Conservation (phyloP, 2,888 invertebrate genomes). For the Seira ritae region DNA sequence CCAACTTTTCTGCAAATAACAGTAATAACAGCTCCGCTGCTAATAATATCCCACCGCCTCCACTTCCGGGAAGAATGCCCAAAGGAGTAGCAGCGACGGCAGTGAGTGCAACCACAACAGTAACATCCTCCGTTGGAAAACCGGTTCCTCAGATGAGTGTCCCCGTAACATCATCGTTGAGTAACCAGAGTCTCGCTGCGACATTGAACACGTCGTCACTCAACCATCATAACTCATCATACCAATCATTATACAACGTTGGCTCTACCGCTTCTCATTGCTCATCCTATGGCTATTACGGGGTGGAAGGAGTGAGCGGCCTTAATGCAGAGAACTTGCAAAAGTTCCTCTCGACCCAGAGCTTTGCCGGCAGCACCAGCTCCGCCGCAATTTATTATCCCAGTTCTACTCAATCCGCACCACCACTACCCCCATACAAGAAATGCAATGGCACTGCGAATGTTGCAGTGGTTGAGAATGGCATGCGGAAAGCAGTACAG, state of each 20-base stretch:
- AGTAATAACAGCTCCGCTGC: not conserved
- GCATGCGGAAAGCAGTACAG: constrained; percentile 72
- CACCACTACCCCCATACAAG: constrained; percentile 72
- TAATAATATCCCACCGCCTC: constrained; percentile 48
- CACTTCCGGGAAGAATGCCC: constrained; percentile 48
- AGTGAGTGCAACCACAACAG: constrained; percentile 20
- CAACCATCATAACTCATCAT: constrained; percentile 68
- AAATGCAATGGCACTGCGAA: constrained; percentile 60
- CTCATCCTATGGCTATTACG: constrained; percentile 71
- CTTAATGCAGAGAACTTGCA: constrained; percentile 71
- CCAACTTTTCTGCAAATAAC: not conserved
- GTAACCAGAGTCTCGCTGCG: constrained; percentile 61
- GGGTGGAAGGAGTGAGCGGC: constrained; percentile 54
- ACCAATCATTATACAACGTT: constrained; percentile 70
- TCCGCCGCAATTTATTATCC: constrained; percentile 71
- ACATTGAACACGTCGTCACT: constrained; percentile 63
- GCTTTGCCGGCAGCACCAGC: constrained; percentile 63
- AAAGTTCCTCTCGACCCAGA: constrained; percentile 71
- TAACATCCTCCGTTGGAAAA: constrained; percentile 47
- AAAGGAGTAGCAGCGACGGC: constrained; percentile 33
- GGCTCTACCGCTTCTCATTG: constrained; percentile 70
- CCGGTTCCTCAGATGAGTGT: constrained; percentile 49
- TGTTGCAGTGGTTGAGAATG: constrained; percentile 72
- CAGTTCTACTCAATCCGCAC: constrained; percentile 72
- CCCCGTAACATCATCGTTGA: constrained; percentile 44